phyloP scores from a whole-genome alignment of 2,113 vertebrate genomes.

The Thunnus maccoyii region DNA sequence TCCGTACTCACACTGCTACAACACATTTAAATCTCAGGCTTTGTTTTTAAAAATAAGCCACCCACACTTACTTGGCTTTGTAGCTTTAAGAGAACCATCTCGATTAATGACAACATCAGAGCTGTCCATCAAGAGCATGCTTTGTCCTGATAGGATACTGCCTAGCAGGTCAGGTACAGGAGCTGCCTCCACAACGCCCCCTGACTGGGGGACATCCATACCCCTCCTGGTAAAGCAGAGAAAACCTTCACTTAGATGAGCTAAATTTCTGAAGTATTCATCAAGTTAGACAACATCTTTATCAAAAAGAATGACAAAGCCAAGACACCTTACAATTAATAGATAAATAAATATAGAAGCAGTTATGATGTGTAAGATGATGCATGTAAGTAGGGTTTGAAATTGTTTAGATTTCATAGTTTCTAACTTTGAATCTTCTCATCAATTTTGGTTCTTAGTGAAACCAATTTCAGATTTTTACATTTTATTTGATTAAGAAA shows the following conservation, averaged over 20 bases:
- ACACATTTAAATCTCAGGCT: background rate
- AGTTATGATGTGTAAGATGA: no score
- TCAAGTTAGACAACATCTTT: background rate
- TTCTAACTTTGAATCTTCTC: background rate
- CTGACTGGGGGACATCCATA: conserved; percentile 62
- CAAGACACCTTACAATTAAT: background rate
- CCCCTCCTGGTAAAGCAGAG: conserved; percentile 67
- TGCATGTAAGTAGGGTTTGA: no score
- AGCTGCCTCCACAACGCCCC: conserved; percentile 81
- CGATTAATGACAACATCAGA: conserved; percentile 93
- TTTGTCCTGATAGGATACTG: conserved; percentile 94
- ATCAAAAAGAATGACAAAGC: background rate
- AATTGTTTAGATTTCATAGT: no score
- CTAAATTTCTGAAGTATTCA: conserved; percentile 8
- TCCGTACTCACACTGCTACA: background rate
- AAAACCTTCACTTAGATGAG: conserved; percentile 36
- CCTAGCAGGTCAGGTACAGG: conserved; percentile 94
- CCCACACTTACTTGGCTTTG: conserved; percentile 84
- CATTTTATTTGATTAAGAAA: no score
- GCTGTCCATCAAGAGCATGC: conserved; percentile 94
- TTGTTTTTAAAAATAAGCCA: background rate
- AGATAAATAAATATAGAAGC: background rate
- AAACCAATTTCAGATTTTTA: no score
- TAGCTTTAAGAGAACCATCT: conserved; percentile 92
- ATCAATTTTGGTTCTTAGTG: background rate